Conservation (phyloP, 2,888 invertebrate species). For the Sabellastarte sp. region DNA sequence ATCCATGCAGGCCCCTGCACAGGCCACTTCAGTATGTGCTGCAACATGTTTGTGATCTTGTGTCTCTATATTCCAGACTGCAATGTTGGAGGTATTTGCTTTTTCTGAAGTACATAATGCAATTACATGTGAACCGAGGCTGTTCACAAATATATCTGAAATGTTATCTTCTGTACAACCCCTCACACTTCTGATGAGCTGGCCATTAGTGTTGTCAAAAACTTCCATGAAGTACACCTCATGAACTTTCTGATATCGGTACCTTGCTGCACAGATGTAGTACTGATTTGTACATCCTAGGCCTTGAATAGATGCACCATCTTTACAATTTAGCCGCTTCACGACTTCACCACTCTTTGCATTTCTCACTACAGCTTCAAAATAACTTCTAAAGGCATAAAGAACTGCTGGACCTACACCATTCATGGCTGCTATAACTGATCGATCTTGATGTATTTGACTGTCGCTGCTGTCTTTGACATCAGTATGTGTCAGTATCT, state of each 20-base stretch:
- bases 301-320: conserved; percentile 39
- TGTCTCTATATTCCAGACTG: conserved; percentile 56
- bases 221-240: conserved; percentile 50
- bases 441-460: conserved; percentile 44
- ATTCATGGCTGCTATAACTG: conserved; percentile 40
- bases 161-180: conserved; percentile 50
- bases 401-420: conserved; percentile 43
- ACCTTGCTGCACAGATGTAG: conserved; percentile 46
- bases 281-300: conserved; percentile 51
- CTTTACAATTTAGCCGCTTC: conserved; percentile 42
- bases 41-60: conserved; percentile 58
- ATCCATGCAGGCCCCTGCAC: conserved; percentile 45
- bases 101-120: conserved; percentile 43
- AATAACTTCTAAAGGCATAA: conserved; percentile 45
- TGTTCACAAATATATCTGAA: conserved; percentile 41
- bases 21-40: conserved; percentile 42
- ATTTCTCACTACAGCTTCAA: conserved; percentile 43
- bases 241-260: conserved; percentile 46
- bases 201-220: conserved; percentile 46
- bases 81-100: conserved; percentile 46
- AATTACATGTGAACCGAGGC: conserved; percentile 49
- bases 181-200: conserved; percentile 44
- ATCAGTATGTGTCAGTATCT: conserved; percentile 4
- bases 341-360: conserved; percentile 43
- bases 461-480: conserved; percentile 29